Evolutionary conservation across 2,888 invertebrate genomes (phyloP).

Genomic region (Thysanoteuthis rhombus): DNA sequence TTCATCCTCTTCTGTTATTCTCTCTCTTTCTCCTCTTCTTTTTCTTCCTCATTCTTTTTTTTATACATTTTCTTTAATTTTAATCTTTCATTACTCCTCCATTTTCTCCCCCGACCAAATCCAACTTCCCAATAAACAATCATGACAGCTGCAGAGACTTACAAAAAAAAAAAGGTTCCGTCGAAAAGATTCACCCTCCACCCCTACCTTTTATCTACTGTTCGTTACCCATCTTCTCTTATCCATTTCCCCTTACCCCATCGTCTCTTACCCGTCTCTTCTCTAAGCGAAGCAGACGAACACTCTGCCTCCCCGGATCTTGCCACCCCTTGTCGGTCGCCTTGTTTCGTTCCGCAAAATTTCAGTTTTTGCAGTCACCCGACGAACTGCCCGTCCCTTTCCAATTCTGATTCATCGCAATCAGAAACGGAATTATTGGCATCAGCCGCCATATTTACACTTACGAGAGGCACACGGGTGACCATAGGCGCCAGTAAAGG

Average conservation of each 20-base stretch:
- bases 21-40: neutral
- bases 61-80: neutral
- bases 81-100: neutral
- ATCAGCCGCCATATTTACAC: neutral
- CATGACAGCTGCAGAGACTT: neutral
- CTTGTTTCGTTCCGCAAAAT: constrained; percentile 12
- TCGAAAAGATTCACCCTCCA: neutral
- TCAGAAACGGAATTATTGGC: neutral
- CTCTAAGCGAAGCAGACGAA: neutral
- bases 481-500: too few relatives aligned
- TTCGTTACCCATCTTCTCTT: neutral
- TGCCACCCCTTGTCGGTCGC: neutral
- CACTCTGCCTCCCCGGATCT: neutral
- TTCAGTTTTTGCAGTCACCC: constrained; percentile 12
- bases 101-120: neutral
- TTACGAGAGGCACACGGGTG: neutral
- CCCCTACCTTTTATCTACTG: too few relatives aligned
- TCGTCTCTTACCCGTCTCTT: neutral
- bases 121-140: neutral
- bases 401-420: constrained; percentile 12
- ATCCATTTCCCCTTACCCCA: neutral
- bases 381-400: constrained; percentile 12
- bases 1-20: neutral
- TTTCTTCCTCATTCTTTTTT: neutral
- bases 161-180: neutral